phyloP scores from a whole-genome alignment of 1,140 invertebrate genomes.

The Drosophila santomea region DNA sequence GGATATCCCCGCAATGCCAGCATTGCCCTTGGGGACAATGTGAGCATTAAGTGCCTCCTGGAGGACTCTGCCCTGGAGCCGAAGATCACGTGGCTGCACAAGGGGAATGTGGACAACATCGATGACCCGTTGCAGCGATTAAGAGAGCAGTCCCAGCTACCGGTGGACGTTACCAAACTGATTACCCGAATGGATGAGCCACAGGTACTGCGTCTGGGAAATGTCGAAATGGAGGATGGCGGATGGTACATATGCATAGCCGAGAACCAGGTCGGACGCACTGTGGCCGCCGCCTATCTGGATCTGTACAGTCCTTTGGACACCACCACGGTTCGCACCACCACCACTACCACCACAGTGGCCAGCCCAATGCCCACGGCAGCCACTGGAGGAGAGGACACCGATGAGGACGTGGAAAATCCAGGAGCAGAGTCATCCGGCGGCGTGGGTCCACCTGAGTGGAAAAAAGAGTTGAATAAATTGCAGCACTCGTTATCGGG shows the following conservation, averaged over 20 bases:
- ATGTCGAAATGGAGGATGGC: slow-evolving; percentile 93
- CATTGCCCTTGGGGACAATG: slow-evolving; percentile 88
- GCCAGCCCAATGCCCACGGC: slow-evolving; percentile 2
- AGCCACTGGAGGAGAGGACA: not conserved
- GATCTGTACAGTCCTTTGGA: slow-evolving; percentile 18
- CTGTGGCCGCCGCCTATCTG: slow-evolving; percentile 92
- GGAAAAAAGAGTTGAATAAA: slow-evolving; percentile 30
- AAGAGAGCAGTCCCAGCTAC: slow-evolving; percentile 1
- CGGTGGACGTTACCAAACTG: slow-evolving; percentile 3
- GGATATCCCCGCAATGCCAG: slow-evolving; percentile 92
- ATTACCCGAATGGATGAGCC: slow-evolving; percentile 43
- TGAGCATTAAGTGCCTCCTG: slow-evolving; percentile 88
- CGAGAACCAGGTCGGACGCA: slow-evolving; percentile 92
- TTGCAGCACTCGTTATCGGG: slow-evolving; percentile 86
- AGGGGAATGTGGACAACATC: slow-evolving; percentile 19
- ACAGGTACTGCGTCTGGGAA: slow-evolving; percentile 91
- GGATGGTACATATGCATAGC: slow-evolving; percentile 97
- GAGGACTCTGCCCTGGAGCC: slow-evolving; percentile 91
- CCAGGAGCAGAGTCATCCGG: not conserved
- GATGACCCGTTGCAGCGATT: slow-evolving; percentile 21
- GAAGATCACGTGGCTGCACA: slow-evolving; percentile 88
- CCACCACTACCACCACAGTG: not conserved
- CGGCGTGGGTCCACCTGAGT: slow-evolving; percentile 19
- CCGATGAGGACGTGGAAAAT: slow-evolving; percentile 45
- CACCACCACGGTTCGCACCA: slow-evolving; percentile 8